Percentiles rank a stretch among this genome's conserved stretches.
Evolutionary conservation across 2,113 vertebrate species (phyloP).

Genomic region (Alosa alosa): DNA sequence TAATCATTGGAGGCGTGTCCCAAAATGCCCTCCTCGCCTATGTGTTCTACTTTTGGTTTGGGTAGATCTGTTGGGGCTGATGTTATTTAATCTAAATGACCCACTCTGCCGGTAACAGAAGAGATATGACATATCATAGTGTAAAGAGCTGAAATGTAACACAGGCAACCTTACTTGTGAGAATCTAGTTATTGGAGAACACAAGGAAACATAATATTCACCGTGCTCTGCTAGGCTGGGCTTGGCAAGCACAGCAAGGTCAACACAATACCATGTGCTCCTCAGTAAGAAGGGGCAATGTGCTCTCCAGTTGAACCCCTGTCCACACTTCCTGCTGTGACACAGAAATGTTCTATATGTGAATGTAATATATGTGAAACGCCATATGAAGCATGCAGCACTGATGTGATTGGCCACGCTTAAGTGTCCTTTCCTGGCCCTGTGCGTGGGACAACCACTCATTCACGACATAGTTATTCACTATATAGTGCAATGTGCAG

Average conservation of each 20-base stretch:
- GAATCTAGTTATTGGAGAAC: conserved; percentile 33
- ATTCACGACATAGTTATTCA: too few relatives aligned
- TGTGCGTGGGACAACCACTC: too few relatives aligned
- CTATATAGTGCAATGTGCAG: too few relatives aligned
- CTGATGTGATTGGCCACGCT: not conserved
- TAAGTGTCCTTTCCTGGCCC: not conserved
- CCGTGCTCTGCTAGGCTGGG: conserved; percentile 21
- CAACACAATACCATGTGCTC: conserved; percentile 27
- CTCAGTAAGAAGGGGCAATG: not conserved
- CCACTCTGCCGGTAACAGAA: not conserved
- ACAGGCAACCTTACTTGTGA: not conserved
- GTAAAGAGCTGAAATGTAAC: not conserved
- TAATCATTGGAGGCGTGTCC: not conserved
- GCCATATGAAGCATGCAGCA: not conserved
- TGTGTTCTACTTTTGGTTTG: not conserved
- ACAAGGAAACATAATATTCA: conserved; percentile 39
- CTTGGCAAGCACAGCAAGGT: conserved; percentile 44
- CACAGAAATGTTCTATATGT: not conserved
- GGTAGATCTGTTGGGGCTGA: not conserved
- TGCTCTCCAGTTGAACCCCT: not conserved
- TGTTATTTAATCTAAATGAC: not conserved
- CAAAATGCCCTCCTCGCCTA: not conserved
- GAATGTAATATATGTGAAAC: not conserved
- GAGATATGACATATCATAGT: not conserved
- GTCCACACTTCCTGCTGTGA: not conserved